A percentile compares a stretch with the other conserved stretches of the same genome.
Evolutionary conservation across 2,888 invertebrate genomes (phyloP).

Genomic region (Crematogaster levior): DNA sequence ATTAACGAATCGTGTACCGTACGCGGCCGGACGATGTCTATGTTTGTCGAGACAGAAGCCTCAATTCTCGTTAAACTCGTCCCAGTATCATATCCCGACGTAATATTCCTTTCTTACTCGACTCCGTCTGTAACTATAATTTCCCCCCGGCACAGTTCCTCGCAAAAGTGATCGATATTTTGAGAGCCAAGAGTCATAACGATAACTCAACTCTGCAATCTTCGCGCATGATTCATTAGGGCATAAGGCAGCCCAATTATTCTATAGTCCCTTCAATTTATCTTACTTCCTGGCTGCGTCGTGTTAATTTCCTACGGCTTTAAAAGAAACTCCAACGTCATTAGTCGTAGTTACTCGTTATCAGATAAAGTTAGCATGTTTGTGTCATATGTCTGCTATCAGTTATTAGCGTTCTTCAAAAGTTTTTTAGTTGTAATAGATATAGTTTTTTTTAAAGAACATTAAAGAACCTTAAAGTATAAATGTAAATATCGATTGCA

Average conservation of each 20-base stretch:
- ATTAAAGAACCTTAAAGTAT: background rate
- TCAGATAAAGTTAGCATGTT: constrained; percentile 2
- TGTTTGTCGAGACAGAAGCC: constrained; percentile 62
- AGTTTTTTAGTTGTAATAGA: background rate
- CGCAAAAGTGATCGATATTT: constrained; percentile 45
- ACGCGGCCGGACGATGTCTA: constrained; percentile 59
- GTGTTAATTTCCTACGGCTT: constrained; percentile 36
- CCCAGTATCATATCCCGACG: background rate
- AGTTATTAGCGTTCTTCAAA: constrained; percentile 5
- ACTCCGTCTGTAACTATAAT: constrained; percentile 10
- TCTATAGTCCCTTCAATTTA: constrained; percentile 41
- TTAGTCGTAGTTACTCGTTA: constrained; percentile 11
- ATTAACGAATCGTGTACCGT: constrained; percentile 73
- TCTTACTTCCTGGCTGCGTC: constrained; percentile 31
- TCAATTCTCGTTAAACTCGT: constrained; percentile 63
- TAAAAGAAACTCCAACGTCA: constrained; percentile 14
- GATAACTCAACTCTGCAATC: constrained; percentile 46
- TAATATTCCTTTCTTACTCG: constrained; percentile 9
- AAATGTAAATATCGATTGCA: background rate
- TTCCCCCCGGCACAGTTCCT: constrained; percentile 2
- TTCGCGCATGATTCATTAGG: constrained; percentile 31
- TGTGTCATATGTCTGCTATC: background rate
- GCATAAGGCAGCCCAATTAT: constrained; percentile 43
- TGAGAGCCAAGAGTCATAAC: constrained; percentile 37
- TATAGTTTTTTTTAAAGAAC: background rate